Percentiles rank a stretch among this genome's conserved stretches.
Conservation (phyloP, 2,888 invertebrate species). For the Galerucella nymphaeae region DNA sequence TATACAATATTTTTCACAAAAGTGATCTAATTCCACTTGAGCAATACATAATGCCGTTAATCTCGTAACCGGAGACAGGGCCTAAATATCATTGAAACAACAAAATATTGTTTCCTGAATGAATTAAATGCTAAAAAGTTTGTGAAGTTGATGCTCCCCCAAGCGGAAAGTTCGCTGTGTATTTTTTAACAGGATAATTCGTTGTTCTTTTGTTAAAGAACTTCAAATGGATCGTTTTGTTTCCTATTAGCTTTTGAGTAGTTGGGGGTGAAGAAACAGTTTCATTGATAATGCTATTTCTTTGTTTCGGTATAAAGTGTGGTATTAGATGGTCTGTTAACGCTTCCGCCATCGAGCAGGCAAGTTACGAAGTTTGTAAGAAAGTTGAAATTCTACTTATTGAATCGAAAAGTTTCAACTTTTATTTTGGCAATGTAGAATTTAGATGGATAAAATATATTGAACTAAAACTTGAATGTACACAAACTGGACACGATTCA, state of each 20-base stretch:
- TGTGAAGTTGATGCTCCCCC: not conserved
- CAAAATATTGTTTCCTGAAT: not conserved
- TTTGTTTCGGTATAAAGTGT: conserved; percentile 32
- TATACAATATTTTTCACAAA: not conserved
- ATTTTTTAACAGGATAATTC: conserved; percentile 9
- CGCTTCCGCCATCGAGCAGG: conserved; percentile 23
- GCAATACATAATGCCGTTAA: not conserved
- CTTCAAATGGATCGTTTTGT: conserved; percentile 27
- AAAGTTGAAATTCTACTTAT: conserved; percentile 34
- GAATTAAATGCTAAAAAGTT: not conserved
- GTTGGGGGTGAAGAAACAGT: conserved; percentile 22
- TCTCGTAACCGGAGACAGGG: not conserved
- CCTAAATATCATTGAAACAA: not conserved
- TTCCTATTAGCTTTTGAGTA: conserved; percentile 28
- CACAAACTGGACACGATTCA: conserved; percentile 24
- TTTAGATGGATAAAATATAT: conserved; percentile 31
- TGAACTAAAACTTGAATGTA: conserved; percentile 27
- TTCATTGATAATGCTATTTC: conserved; percentile 32
- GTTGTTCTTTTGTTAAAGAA: conserved; percentile 26
- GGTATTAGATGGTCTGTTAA: conserved; percentile 32
- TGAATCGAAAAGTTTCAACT: conserved; percentile 29
- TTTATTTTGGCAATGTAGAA: conserved; percentile 33
- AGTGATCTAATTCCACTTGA: not conserved
- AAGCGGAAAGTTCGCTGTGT: not conserved
- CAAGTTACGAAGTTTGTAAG: conserved; percentile 27